Base-by-base conservation (phyloP, 2,113 vertebrate genomes). In the Cairina moschata region DNA sequence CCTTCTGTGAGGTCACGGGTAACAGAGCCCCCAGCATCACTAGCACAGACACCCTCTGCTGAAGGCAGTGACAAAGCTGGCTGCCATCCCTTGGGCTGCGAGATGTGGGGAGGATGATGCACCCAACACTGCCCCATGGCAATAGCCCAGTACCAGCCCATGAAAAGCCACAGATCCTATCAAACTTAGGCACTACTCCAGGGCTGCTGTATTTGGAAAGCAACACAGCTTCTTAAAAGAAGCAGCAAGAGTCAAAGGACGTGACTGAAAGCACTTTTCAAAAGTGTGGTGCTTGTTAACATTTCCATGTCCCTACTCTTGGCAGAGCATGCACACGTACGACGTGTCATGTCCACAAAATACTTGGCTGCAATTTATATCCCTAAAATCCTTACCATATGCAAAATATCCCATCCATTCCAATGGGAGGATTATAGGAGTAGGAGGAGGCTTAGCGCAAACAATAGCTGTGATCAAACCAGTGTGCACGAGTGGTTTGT, bases 381-480 rank as follows among this genome's bases (percentile, higher is more conserved):
- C 86, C 80, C 58, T 62, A 4, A 80, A 66, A 67, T 78, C 73
- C 50, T 85, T 44, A 42, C 93, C 66, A 72, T 28, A 87, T 89
- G 95, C 91, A 91, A 83, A 96, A 52, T 32, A 96, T 93, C 63
- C 95, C 83, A 91, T 59, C 83, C 69, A 67, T 76, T 91, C 46
- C 55, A 89, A 87, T 1, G 58, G 93, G 50, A 87, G 95, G 90
- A 93, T 97, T 96, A 93, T 0, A 88, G 83, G 91, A 93, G 95
- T 84, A 13, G 95, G 93, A 96, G 92, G 95, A 50, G 82, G 96
- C 95, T 96, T 87, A 96, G 88, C 96, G 89, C 92, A 93, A 92
- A 94, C 96, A 96, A 96, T 96, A 52, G 95, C 96, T 94, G 93
- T 28, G 91, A 89, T 76, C 69, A 46, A 65, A 40, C 81, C 86